Base-by-base conservation (phyloP, 2,888 invertebrate species). In the Drosophila meridiana region DNA sequence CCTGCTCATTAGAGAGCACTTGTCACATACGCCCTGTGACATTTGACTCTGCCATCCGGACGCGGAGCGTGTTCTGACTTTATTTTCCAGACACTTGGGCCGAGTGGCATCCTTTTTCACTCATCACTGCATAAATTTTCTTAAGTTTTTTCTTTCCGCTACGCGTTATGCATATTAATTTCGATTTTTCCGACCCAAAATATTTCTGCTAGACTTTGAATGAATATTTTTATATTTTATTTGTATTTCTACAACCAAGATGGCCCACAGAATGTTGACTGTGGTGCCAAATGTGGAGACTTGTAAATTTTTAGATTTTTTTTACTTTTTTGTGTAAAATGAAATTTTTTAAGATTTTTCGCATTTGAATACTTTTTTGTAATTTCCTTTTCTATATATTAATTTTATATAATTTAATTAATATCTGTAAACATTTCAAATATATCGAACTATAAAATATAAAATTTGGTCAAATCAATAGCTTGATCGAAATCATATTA, bases 91-190 rank as follows among this genome's bases (percentile, higher is more conserved):
- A 34, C 60, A 57, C 60, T 68, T 48, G 45, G 42, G 9, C 58
- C 48, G 43, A 73, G 60, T 76, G 72, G 81, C 90, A 92, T 88
- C 91, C 92, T 89, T 92, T 91, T 86, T 80, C 89, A 91, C 90
- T 92, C 91, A 90, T 85, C 91, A 89, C 89, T 86, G 89, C 83
- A 89, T 86, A 86, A 80, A 86, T 77, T 84, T 84, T 77, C 73
- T 58, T 60, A 72, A 84, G 78, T 80, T 80, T 87, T 84, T 74
- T 73, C 73, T 68, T 68, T 68, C 67, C 83, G 77, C 77, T 64
- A 89, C 88, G 90, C 90, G 90, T 76, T 87, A 88, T 92, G 92
- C 87, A 92, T 92, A 91, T 89, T 90, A 91, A 92, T 90, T 82
- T 82, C 64, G 34, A 52, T 67, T 50, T 62, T 52, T 68, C 32